Percentiles rank a stretch among this genome's conserved stretches.
Evolutionary conservation across 2,113 vertebrate species (phyloP).

Genomic region (Sapajus apella): DNA sequence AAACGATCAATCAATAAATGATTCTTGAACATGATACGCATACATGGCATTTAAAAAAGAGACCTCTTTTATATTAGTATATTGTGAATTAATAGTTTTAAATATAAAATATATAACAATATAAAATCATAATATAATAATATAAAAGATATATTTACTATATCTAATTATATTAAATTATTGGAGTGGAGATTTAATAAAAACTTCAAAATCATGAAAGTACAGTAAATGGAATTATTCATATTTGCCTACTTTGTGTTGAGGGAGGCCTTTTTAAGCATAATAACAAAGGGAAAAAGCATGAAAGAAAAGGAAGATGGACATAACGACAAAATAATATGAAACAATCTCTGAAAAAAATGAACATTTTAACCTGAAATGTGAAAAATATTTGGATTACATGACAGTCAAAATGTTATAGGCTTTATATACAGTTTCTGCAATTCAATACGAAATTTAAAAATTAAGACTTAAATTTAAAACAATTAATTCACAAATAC

Average conservation of each 20-base stretch:
- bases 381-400: neutral
- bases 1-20: neutral
- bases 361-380: slow-evolving; percentile 15
- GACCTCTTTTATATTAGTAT: too few species aligned
- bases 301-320: neutral
- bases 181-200: neutral
- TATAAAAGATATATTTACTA: too few species aligned
- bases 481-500: neutral
- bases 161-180: neutral
- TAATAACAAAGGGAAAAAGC: neutral
- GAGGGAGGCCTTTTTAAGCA: neutral
- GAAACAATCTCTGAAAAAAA: neutral
- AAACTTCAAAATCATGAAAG: neutral
- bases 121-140: too few species aligned
- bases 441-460: neutral
- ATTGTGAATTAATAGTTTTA: too few species aligned
- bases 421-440: neutral
- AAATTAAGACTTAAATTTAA: slow-evolving; percentile 2
- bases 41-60: neutral
- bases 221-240: neutral
- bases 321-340: neutral
- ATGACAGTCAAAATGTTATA: neutral
- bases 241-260: neutral
- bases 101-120: too few species aligned
- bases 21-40: neutral